A percentile compares a stretch with the other conserved stretches of the same genome.
These are phyloP conservation scores for Pissodes strobi DNA, from an alignment of 1,140 invertebrate species.

Conservation along the genomic window DNA sequence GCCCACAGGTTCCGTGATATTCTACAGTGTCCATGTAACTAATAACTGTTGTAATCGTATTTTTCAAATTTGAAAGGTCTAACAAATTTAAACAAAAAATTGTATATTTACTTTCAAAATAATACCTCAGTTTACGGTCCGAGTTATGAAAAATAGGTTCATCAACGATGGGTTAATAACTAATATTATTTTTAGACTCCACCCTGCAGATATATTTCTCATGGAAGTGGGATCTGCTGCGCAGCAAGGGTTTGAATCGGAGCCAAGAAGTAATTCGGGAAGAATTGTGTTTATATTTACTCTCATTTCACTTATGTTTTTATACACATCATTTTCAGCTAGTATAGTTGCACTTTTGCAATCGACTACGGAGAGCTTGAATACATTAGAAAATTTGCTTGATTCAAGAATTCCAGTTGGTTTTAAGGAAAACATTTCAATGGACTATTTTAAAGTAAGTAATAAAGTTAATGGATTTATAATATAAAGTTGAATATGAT, in stretches of 20 bases:
- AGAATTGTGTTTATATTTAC: slow-evolving; percentile 47
- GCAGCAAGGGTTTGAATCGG: slow-evolving; percentile 37
- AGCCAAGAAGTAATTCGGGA: slow-evolving; percentile 57
- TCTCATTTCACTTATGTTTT: slow-evolving; percentile 49
- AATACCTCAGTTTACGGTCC: too few relatives aligned
- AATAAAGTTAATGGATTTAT: too few relatives aligned
- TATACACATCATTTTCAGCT: slow-evolving; percentile 53
- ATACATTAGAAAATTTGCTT: slow-evolving; percentile 54
- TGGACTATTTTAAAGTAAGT: slow-evolving; percentile 60
- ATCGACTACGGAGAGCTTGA: slow-evolving; percentile 57
- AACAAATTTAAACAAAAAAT: too few relatives aligned
- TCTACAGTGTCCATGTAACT: too few relatives aligned
- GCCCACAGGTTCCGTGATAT: too few relatives aligned
- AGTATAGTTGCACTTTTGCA: slow-evolving; percentile 58
- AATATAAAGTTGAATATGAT: too few relatives aligned
- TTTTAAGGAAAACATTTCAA: slow-evolving; percentile 62
- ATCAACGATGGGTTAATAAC: too few relatives aligned
- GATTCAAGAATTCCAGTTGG: slow-evolving; percentile 63
- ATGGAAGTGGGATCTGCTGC: slow-evolving; percentile 25
- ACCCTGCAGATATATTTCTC: slow-evolving; percentile 21
- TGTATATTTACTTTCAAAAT: too few relatives aligned
- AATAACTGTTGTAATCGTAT: too few relatives aligned
- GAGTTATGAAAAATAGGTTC: too few relatives aligned
- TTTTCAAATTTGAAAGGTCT: too few relatives aligned
- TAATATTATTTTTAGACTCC: slow-evolving; percentile 2